Base-by-base conservation (phyloP, 2,797 vertebrate species). In the Taenioides sp. region DNA sequence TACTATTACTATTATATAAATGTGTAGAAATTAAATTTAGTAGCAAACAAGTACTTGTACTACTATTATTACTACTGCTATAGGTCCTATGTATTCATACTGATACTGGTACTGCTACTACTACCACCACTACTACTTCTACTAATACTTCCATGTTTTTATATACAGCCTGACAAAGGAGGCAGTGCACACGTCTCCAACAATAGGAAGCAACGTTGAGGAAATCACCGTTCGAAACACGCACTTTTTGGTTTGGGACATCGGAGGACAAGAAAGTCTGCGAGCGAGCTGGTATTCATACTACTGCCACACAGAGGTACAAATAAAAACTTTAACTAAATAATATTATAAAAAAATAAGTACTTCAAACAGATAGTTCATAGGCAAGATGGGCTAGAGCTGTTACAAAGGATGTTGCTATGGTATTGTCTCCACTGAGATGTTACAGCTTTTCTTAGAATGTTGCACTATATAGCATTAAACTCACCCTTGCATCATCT, bases 161-260 rank as follows among this genome's bases (percentile, higher is more conserved):
- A 22, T 23, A 25, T 63, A 17, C 78, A 96, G 95, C 78, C 78
- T 97, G 81, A 96, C 93, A 0, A 95, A 95, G 61, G 95, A 96
- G 52, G 95, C 93, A 0, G 95, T 96, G 34, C 93, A 95, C 72
- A 96, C 95, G 0, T 90, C 94, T 0, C 95, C 96, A 28, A 97
- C 95, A 66, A 94, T 96, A 0, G 93, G 95, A 73, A 96, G 96
- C 85, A 96, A 96, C 1, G 94, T 96, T 1, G 96, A 97, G 76
- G 92, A 96, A 87, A 93, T 96, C 50, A 80, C 85, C 0, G 80
- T 96, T 4, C 88, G 77, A 11, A 96, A 95, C 74, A 96, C 94
- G 0, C 93, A 93, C 78, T 97, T 97, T 85, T 85, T 97, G 25
- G 87, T 96, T 79, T 96, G 96, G 96, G 95, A 97, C 66, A 94